Evolutionary conservation across 2,113 vertebrate species (phyloP).

Genomic region (Martes martes): DNA sequence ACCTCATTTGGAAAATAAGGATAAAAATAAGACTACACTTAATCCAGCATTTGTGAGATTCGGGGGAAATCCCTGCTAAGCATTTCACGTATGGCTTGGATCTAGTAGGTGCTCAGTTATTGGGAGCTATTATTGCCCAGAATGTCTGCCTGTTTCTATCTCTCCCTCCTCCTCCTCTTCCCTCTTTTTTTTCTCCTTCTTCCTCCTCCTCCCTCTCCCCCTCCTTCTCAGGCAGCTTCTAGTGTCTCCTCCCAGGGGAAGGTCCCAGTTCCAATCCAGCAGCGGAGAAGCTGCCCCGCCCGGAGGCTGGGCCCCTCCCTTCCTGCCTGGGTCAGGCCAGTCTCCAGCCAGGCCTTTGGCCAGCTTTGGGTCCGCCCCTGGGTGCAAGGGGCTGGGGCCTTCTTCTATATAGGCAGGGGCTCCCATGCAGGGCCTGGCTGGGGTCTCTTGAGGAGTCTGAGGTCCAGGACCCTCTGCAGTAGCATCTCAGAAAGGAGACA

Average conservation of each 20-base stretch:
- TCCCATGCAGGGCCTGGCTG: not conserved
- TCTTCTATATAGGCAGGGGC: not conserved
- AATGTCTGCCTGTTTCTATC: not conserved
- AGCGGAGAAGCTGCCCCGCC: conserved; percentile 39
- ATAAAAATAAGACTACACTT: not conserved
- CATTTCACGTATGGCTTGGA: not conserved
- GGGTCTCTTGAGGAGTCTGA: not conserved
- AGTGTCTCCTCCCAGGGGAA: conserved; percentile 70
- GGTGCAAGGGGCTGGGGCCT: not conserved
- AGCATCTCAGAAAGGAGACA: not conserved
- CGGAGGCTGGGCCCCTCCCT: conserved; percentile 28
- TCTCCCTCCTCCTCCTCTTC: not conserved
- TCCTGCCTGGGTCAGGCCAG: conserved; percentile 53
- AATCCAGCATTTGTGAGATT: not conserved
- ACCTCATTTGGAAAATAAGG: conserved; percentile 22
- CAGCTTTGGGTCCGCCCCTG: conserved; percentile 22
- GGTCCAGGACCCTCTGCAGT: not conserved
- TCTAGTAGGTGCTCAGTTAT: not conserved
- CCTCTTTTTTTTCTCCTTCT: not conserved
- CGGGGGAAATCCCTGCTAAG: not conserved
- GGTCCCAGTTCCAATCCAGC: conserved; percentile 51
- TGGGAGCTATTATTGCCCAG: not conserved
- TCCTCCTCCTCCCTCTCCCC: not conserved
- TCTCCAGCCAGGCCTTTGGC: conserved; percentile 29
- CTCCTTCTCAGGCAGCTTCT: not conserved